Evolutionary conservation across 2,797 vertebrate species (phyloP), one percentile per base, ranked within the genome.

Genomic region (Neoniphon sammara): DNA sequence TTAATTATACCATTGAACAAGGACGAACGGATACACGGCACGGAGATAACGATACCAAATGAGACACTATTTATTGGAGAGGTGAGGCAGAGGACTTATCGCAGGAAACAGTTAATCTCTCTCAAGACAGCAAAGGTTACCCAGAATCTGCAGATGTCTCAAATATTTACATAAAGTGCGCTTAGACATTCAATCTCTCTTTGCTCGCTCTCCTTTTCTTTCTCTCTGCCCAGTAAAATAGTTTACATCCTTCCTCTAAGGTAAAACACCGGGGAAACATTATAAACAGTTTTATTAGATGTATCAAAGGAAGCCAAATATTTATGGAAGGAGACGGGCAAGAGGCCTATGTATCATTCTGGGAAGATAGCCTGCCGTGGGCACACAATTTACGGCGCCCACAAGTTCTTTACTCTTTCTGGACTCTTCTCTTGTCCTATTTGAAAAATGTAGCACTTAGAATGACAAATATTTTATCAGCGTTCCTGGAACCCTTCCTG

Each of bases 111-210:
- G 75, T 93, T 80, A 42, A 91, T 94, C 91, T 86, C 72, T 52
- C 70, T 39, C 5, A 1, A 14, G 90, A 91, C 85, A 84, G 88
- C 80, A 87, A 88, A 89, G 83, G 88, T 90, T 90, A 85, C 81
- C 81, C 82, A 79, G 74, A 88, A 92, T 92, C 85, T 88, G 88
- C 91, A 90, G 87, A 93, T 83, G 86, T 92, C 88, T 89, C 76
- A 94, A 94, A 95, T 94, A 94, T 94, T 95, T 94, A 95, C 85
- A 89, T 70, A 91, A 93, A 90, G 92, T 93, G 91, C 74, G 74
- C 84, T 49, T 56, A 46, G 91, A 87, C 85, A 82, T 85, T 90
- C 73, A 85, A 78, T 92, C 89, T 88, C 78, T 76, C 81, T 85
- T 82, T 55, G 60, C 79, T 75, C 66, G 42, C 59, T 2, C 81